phyloP scores from a whole-genome alignment of 1,140 invertebrate genomes.

The Condylostylus longicornis region DNA sequence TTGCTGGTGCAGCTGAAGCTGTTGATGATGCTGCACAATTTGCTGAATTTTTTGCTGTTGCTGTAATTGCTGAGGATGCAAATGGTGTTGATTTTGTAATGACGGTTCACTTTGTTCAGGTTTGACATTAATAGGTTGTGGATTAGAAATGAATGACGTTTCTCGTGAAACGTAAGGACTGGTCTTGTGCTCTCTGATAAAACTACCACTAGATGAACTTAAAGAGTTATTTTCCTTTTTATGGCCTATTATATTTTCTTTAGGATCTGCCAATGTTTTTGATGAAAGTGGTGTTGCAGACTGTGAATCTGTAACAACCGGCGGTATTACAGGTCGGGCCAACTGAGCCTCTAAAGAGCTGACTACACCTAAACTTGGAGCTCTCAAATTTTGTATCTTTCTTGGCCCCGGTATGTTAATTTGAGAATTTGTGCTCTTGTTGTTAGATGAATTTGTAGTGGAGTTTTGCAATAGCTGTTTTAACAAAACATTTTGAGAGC shows the following conservation, averaged over 20 bases:
- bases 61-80: conserved; percentile 22
- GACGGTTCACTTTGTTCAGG: conserved; percentile 5
- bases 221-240: too few species aligned
- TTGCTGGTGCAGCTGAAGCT: conserved; percentile 18
- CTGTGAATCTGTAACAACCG: conserved; percentile 31
- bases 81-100: conserved; percentile 32
- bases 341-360: conserved; percentile 57
- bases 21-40: conserved; percentile 12
- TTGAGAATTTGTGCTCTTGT: conserved; percentile 19
- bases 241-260: too few species aligned
- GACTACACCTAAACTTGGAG: conserved; percentile 48
- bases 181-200: too few species aligned
- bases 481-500: conserved; percentile 75
- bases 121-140: too few species aligned
- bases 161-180: too few species aligned
- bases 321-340: conserved; percentile 51
- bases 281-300: too few species aligned
- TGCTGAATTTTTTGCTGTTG: conserved; percentile 26
- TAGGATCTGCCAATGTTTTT: too few species aligned
- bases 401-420: conserved; percentile 20
- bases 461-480: conserved; percentile 82
- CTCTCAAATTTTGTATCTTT: conserved; percentile 35
- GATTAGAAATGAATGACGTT: too few species aligned
- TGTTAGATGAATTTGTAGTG: conserved; percentile 41
- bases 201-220: too few species aligned